phyloP scores from a whole-genome alignment of 2,888 invertebrate genomes.

The Sesamia inferens region DNA sequence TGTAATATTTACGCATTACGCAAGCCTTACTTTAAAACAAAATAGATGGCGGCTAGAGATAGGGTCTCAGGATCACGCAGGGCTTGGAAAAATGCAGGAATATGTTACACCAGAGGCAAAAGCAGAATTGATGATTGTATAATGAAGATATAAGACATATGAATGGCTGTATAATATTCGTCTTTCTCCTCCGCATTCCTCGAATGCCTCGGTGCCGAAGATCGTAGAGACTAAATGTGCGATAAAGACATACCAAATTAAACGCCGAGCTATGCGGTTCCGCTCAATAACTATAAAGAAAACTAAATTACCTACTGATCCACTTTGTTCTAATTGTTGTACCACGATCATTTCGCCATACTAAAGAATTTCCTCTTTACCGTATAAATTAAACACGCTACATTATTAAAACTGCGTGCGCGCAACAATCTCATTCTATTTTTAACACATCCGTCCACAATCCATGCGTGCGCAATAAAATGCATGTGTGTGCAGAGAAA shows the following conservation, averaged over 20 bases:
- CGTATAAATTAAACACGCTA: constrained; percentile 30
- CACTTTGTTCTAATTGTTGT: constrained; percentile 6
- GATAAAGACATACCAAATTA: constrained; percentile 19
- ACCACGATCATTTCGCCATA: constrained; percentile 10
- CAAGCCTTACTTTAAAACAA: not conserved
- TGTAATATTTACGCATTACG: not conserved
- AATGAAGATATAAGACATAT: no score
- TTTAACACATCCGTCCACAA: constrained; percentile 52
- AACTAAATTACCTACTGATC: not conserved
- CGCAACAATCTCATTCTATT: constrained; percentile 59
- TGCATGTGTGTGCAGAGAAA: constrained; percentile 17
- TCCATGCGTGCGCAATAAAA: constrained; percentile 14
- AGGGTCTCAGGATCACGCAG: no score
- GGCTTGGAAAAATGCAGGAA: not conserved
- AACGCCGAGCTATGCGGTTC: constrained; percentile 8
- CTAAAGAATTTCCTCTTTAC: constrained; percentile 39
- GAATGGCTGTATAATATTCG: constrained; percentile 10
- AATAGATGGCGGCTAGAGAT: not conserved
- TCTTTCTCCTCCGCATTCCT: constrained; percentile 1
- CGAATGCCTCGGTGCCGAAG: constrained; percentile 23
- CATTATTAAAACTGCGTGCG: constrained; percentile 49
- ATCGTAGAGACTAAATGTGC: constrained; percentile 25
- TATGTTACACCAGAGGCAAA: no score
- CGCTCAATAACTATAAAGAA: not conserved
- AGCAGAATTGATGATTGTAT: no score